phyloP scores from a whole-genome alignment of 2,888 invertebrate genomes.

The Polydrusus pterygomalis region DNA sequence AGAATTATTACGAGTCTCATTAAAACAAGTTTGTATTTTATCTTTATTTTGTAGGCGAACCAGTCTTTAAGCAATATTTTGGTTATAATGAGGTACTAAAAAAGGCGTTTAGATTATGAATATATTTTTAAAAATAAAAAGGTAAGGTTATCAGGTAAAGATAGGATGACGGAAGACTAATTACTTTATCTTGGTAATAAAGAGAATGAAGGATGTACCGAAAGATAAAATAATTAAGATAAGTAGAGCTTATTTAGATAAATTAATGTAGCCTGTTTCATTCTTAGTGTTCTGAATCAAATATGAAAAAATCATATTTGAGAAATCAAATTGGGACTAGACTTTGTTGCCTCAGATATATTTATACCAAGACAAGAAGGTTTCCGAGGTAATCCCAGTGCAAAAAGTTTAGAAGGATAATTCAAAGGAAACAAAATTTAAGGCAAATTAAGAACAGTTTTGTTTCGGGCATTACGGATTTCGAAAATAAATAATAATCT shows the following conservation, averaged over 20 bases:
- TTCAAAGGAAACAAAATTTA: no score
- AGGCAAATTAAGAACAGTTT: no score
- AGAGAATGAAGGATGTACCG: background rate
- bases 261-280: background rate
- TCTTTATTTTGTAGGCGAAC: slow-evolving; percentile 41
- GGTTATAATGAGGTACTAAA: slow-evolving; percentile 16
- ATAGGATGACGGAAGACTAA: slow-evolving; percentile 33
- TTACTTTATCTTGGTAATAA: slow-evolving; percentile 33
- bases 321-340: no score
- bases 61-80: slow-evolving; percentile 36
- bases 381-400: no score
- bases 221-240: slow-evolving; percentile 13
- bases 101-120: slow-evolving; percentile 33
- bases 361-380: no score
- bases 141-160: slow-evolving; percentile 21
- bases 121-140: slow-evolving; percentile 31
- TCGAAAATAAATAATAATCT: no score
- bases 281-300: background rate
- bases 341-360: no score
- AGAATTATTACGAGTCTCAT: slow-evolving; percentile 18
- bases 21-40: slow-evolving; percentile 35
- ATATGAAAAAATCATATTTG: no score
- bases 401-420: no score
- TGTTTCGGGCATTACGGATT: no score
- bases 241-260: background rate